Conservation (phyloP, 2,797 vertebrate genomes). For the Enteromius argenteus region DNA sequence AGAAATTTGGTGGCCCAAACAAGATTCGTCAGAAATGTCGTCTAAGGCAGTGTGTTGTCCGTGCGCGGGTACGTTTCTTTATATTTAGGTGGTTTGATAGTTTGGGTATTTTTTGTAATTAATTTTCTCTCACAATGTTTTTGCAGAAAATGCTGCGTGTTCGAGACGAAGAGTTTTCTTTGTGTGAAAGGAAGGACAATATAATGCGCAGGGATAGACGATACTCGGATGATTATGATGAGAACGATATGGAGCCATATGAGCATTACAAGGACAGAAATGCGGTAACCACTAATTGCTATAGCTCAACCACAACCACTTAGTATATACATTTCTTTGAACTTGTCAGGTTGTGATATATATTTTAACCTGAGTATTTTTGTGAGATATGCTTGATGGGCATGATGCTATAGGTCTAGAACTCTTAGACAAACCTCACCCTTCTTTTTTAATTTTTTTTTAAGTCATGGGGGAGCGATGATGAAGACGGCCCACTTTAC, state of each 20-base stretch:
- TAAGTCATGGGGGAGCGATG: slow-evolving; percentile 88
- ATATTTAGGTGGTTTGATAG: neutral
- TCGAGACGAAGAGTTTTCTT: slow-evolving; percentile 84
- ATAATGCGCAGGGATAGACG: slow-evolving; percentile 82
- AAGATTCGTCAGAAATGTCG: slow-evolving; percentile 97
- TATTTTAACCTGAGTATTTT: neutral
- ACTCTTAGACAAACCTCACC: neutral
- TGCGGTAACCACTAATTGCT: slow-evolving; percentile 75
- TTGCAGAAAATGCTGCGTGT: slow-evolving; percentile 90
- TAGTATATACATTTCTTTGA: slow-evolving; percentile 17
- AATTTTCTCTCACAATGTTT: slow-evolving; percentile 1
- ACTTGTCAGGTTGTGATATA: slow-evolving; percentile 3
- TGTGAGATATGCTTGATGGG: neutral
- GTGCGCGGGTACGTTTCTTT: slow-evolving; percentile 84
- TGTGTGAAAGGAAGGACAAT: slow-evolving; percentile 86
- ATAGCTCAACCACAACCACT: slow-evolving; percentile 59
- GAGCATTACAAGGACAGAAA: slow-evolving; percentile 83
- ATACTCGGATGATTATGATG: slow-evolving; percentile 88
- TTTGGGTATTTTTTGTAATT: neutral
- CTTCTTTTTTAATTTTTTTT: slow-evolving; percentile 26
- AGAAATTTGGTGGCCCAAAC: slow-evolving; percentile 96
- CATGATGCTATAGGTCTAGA: neutral
- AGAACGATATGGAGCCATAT: slow-evolving; percentile 88
- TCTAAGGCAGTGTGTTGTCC: slow-evolving; percentile 92
- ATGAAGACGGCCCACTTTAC: slow-evolving; percentile 87